Percentiles rank a stretch among this genome's conserved stretches.
Evolutionary conservation across 1,140 invertebrate genomes (phyloP).

Genomic region (Zaprionus nigranus): DNA sequence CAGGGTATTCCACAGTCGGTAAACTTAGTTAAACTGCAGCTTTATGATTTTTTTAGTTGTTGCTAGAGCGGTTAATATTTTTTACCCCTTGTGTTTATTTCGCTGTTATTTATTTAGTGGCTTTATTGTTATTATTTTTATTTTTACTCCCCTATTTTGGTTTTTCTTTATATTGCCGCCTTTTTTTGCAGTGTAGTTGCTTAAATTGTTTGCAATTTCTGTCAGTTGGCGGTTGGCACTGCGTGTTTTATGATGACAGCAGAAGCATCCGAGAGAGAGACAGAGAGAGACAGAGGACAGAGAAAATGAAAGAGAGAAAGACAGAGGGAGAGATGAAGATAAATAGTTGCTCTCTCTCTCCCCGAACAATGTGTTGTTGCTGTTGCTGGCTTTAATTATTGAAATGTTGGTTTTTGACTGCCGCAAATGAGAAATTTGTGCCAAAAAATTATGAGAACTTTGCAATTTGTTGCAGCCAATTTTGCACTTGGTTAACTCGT

Average conservation of each 20-base stretch:
- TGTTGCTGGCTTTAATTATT: slow-evolving; percentile 59
- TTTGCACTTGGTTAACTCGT: slow-evolving; percentile 32
- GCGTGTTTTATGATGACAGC: slow-evolving; percentile 74
- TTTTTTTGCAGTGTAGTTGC: slow-evolving; percentile 39
- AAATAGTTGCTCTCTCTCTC: slow-evolving; percentile 57
- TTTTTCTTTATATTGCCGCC: slow-evolving; percentile 24
- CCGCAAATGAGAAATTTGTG: slow-evolving; percentile 43
- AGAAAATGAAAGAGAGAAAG: background rate
- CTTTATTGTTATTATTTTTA: slow-evolving; percentile 39
- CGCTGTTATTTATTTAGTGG: slow-evolving; percentile 69
- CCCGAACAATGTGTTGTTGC: slow-evolving; percentile 18
- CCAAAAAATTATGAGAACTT: slow-evolving; percentile 35
- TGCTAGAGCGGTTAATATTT: slow-evolving; percentile 38
- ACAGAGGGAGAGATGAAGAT: slow-evolving; percentile 31
- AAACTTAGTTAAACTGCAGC: background rate
- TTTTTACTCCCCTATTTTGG: slow-evolving; percentile 49
- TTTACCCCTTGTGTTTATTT: slow-evolving; percentile 55
- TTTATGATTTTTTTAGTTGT: slow-evolving; percentile 11
- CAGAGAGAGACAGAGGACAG: slow-evolving; percentile 4
- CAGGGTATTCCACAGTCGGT: background rate
- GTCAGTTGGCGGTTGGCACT: slow-evolving; percentile 60
- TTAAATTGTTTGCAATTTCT: slow-evolving; percentile 78
- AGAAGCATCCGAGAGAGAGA: slow-evolving; percentile 19
- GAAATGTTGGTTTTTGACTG: slow-evolving; percentile 38
- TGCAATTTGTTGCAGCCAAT: slow-evolving; percentile 47